Percentiles rank a stretch among this genome's conserved stretches.
Evolutionary conservation across 2,113 vertebrate genomes (phyloP).

Genomic region (Ammodramus savannarum): DNA sequence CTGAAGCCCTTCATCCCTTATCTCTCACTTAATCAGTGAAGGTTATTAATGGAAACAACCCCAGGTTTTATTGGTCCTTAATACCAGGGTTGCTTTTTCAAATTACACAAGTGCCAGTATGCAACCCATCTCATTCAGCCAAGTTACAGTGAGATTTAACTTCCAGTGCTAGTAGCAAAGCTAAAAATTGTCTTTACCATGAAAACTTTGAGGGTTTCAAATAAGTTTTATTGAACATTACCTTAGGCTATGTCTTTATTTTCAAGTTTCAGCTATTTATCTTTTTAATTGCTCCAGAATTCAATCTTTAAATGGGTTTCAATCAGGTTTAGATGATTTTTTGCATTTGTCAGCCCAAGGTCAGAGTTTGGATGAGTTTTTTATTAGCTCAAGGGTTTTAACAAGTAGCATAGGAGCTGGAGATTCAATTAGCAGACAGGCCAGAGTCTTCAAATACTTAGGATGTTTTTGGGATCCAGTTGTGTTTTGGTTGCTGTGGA

Average conservation of each 20-base stretch:
- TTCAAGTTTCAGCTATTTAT: slow-evolving; percentile 18
- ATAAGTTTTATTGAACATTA: background rate
- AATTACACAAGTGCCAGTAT: background rate
- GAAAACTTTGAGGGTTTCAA: background rate
- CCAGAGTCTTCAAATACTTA: background rate
- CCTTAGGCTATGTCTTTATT: background rate
- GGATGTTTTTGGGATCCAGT: background rate
- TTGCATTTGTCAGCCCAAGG: background rate
- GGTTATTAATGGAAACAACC: background rate
- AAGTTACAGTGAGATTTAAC: background rate
- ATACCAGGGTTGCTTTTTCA: background rate
- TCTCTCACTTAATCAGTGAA: background rate
- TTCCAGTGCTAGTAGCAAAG: background rate
- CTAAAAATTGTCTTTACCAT: background rate
- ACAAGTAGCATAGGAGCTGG: background rate
- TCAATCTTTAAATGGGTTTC: background rate
- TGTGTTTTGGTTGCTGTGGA: background rate
- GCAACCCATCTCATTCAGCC: background rate
- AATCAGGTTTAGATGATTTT: background rate
- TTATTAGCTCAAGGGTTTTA: slow-evolving; percentile 2
- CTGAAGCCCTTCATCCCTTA: background rate
- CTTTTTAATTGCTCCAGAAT: slow-evolving; percentile 21
- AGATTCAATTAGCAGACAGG: background rate
- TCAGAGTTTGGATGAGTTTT: background rate
- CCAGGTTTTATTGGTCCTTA: background rate